phyloP scores from a whole-genome alignment of 1,140 invertebrate genomes.

The Ladona fulva region DNA sequence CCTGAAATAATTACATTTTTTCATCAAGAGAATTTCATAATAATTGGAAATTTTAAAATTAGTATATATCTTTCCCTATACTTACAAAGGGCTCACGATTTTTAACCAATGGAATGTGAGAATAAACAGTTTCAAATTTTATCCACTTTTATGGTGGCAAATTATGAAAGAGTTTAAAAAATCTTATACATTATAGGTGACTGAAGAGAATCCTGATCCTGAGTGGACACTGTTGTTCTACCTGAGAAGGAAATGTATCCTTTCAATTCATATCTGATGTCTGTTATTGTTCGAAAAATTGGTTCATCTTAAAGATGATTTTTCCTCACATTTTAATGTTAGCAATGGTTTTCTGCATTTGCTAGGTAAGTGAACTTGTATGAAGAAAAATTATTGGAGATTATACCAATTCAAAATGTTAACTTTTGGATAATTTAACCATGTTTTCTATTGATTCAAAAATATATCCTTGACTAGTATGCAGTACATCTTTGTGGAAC shows the following conservation, averaged over 20 bases:
- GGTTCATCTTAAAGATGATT: background rate
- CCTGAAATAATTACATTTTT: too few species aligned
- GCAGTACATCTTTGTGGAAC: constrained; percentile 72
- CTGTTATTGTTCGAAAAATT: background rate
- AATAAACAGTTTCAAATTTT: too few species aligned
- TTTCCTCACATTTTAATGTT: background rate
- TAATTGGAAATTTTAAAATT: too few species aligned
- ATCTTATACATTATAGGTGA: constrained; percentile 45
- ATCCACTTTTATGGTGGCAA: too few species aligned
- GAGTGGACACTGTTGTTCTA: constrained; percentile 80
- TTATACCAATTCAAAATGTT: background rate
- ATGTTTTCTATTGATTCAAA: constrained; percentile 18
- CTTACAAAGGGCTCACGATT: too few species aligned
- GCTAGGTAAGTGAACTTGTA: background rate
- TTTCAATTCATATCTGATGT: too few species aligned
- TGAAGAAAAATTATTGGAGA: background rate
- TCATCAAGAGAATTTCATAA: too few species aligned
- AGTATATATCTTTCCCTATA: too few species aligned
- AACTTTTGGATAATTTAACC: background rate
- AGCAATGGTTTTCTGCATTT: background rate
- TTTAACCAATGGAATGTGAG: too few species aligned
- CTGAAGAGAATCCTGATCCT: constrained; percentile 63
- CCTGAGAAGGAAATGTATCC: constrained; percentile 66
- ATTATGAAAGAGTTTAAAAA: too few species aligned
- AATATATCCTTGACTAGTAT: constrained; percentile 9